Percentiles rank a stretch among this genome's conserved stretches.
Evolutionary conservation across 2,113 vertebrate species (phyloP).

Genomic region (Jaculus jaculus): DNA sequence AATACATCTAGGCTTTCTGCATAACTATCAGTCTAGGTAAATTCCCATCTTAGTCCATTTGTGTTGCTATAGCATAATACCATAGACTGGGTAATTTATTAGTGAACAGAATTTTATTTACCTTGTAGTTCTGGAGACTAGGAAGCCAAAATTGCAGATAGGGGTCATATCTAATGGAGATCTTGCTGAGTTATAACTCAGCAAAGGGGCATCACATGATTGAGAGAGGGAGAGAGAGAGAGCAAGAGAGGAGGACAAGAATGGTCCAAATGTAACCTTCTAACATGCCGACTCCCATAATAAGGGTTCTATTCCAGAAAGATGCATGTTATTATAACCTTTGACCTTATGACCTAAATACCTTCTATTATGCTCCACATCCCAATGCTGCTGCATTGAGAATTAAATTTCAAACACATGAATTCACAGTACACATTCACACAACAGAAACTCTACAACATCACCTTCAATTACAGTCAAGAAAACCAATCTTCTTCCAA

Average conservation of each 20-base stretch:
- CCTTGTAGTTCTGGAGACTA: not conserved
- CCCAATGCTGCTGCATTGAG: not conserved
- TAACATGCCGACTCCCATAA: not conserved
- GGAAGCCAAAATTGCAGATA: too few relatives aligned
- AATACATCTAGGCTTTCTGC: not conserved
- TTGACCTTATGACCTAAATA: not conserved
- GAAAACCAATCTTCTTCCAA: not conserved
- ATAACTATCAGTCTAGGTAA: not conserved
- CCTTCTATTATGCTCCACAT: not conserved
- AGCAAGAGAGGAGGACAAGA: not conserved
- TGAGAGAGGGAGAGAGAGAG: not conserved
- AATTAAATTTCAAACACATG: not conserved
- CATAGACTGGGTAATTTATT: not conserved
- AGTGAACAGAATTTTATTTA: not conserved
- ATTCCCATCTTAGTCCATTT: not conserved
- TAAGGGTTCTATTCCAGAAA: not conserved
- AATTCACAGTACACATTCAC: not conserved
- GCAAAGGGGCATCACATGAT: not conserved
- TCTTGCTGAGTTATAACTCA: not conserved
- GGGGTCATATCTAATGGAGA: too few relatives aligned
- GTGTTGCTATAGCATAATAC: not conserved
- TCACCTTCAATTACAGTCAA: not conserved
- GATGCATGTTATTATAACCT: not conserved
- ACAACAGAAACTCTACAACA: not conserved
- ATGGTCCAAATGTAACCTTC: not conserved